Evolutionary conservation across 2,797 vertebrate species (phyloP).

Genomic region (Pipistrellus nathusii): DNA sequence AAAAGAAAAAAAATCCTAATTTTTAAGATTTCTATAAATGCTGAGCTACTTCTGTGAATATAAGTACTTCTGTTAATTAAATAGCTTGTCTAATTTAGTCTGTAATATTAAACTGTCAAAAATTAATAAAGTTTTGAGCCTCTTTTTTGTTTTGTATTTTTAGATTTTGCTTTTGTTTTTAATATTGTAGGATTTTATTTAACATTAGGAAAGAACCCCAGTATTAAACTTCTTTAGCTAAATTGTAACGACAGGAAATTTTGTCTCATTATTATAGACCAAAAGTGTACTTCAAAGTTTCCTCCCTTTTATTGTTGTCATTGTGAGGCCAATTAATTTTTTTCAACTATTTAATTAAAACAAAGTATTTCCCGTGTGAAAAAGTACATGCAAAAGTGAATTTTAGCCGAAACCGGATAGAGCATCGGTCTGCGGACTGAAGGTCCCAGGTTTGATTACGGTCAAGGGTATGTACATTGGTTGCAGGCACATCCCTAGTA

Average conservation of each 20-base stretch:
- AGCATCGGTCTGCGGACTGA: too few species aligned
- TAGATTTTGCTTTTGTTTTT: conserved; percentile 55
- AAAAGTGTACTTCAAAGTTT: conserved; percentile 33
- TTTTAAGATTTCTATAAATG: not conserved
- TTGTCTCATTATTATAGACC: not conserved
- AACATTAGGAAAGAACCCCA: not conserved
- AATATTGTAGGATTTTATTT: not conserved
- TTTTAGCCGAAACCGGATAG: not conserved
- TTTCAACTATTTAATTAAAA: conserved; percentile 48
- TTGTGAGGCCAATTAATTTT: conserved; percentile 8
- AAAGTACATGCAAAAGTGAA: conserved; percentile 24
- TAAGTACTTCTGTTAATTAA: not conserved
- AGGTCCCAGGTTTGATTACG: too few species aligned
- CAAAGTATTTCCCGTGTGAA: not conserved
- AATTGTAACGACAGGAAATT: not conserved
- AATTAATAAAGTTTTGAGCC: not conserved
- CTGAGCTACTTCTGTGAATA: not conserved
- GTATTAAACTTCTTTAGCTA: not conserved
- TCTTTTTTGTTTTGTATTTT: not conserved
- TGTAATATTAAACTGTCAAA: not conserved
- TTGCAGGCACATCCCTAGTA: too few species aligned
- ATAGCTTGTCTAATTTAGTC: not conserved
- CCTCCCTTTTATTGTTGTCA: not conserved
- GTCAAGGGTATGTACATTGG: too few species aligned
- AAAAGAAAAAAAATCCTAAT: conserved; percentile 67